These are phyloP conservation scores for Beris morrisii DNA, from an alignment of 2,888 invertebrate species.

Conservation along the genomic window DNA sequence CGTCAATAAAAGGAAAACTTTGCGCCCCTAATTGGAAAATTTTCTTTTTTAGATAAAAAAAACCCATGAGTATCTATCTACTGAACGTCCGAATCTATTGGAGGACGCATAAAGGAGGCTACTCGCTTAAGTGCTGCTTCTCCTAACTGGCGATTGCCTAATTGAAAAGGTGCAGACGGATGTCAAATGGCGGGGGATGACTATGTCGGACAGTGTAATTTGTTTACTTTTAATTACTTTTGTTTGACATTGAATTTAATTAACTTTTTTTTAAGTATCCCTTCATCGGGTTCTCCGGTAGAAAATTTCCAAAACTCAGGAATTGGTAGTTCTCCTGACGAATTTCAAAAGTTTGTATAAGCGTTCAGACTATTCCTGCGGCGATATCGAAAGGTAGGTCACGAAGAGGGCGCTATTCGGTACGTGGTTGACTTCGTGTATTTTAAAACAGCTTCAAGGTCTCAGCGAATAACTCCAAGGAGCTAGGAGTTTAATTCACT, in stretches of 20 bases:
- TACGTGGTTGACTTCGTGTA: no score
- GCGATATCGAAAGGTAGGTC: no score
- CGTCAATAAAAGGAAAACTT: constrained; percentile 2
- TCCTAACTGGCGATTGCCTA: constrained; percentile 3
- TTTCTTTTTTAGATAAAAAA: not conserved
- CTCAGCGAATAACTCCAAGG: no score
- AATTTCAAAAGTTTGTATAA: no score
- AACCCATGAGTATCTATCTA: not conserved
- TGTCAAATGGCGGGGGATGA: constrained; percentile 10
- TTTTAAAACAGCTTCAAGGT: no score
- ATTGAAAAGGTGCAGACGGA: constrained; percentile 10
- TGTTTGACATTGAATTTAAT: constrained; percentile 29
- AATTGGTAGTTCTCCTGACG: no score
- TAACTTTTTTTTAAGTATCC: constrained; percentile 24
- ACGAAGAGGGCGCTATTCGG: no score
- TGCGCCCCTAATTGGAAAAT: constrained; percentile 18
- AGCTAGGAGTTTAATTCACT: no score
- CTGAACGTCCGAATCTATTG: no score
- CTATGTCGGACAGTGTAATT: constrained; percentile 14
- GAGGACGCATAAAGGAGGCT: not conserved
- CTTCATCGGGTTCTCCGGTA: not conserved
- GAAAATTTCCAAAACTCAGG: no score
- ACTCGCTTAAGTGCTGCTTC: not conserved
- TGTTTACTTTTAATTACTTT: constrained; percentile 34
- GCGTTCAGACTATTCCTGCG: no score